These are phyloP conservation scores for Oreotrochilus melanogaster DNA, from an alignment of 2,113 vertebrate species.

Conservation along the genomic window DNA sequence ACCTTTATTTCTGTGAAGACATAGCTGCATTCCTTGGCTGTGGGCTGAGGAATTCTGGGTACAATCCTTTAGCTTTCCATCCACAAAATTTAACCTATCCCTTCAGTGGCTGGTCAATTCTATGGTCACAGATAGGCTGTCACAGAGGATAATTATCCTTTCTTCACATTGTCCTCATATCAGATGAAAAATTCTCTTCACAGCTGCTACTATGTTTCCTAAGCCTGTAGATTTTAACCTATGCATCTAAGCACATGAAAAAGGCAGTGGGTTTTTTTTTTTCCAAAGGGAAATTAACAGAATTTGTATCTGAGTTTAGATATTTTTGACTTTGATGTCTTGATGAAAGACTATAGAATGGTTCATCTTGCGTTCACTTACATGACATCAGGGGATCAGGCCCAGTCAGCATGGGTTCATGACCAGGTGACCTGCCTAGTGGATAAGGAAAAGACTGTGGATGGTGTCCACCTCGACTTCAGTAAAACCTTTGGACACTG, in stretches of 20 bases:
- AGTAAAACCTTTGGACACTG: too few species aligned
- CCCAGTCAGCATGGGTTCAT: too few species aligned
- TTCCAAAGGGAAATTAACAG: background rate
- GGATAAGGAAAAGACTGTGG: too few species aligned
- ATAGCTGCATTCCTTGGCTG: background rate
- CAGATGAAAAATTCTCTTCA: background rate
- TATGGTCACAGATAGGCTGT: background rate
- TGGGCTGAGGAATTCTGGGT: background rate
- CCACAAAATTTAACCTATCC: background rate
- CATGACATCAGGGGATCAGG: too few species aligned
- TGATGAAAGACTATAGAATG: too few species aligned
- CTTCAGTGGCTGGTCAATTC: background rate
- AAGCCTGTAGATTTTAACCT: background rate
- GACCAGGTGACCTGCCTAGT: too few species aligned
- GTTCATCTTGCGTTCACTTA: too few species aligned
- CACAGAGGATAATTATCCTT: background rate
- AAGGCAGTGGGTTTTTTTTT: background rate
- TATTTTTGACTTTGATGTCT: background rate
- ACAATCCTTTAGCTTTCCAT: background rate
- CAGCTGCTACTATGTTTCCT: background rate
- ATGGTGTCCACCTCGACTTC: too few species aligned
- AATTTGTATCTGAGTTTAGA: background rate
- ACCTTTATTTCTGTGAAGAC: background rate
- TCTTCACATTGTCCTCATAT: background rate
- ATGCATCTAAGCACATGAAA: background rate